A percentile compares a stretch with the other conserved stretches of the same genome.
These are phyloP conservation scores for Patella vulgata DNA, from an alignment of 1,140 invertebrate genomes.

Conservation along the genomic window DNA sequence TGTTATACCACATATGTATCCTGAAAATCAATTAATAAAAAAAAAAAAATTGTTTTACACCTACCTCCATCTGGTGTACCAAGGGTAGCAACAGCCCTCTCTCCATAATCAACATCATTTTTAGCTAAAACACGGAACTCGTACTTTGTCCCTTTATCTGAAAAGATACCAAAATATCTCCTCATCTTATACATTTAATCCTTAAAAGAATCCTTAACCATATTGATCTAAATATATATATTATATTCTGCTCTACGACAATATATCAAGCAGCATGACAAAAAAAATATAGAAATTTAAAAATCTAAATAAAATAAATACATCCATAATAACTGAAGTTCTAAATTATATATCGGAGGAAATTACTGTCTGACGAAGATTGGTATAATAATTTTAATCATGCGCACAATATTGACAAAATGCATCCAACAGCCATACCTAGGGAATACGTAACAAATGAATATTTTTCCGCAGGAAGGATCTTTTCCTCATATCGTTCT, in stretches of 20 bases:
- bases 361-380: no score
- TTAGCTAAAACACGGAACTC: conserved; percentile 93
- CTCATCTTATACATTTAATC: not conserved
- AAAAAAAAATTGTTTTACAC: no score
- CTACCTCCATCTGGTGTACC: conserved; percentile 87
- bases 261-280: no score
- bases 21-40: no score
- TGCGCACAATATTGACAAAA: not conserved
- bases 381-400: not conserved
- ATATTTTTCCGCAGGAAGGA: conserved; percentile 69
- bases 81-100: conserved; percentile 88
- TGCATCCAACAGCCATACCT: conserved; percentile 53
- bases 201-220: not conserved
- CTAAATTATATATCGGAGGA: no score
- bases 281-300: no score
- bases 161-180: conserved; percentile 24
- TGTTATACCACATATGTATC: no score
- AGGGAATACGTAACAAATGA: conserved; percentile 73
- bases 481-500: conserved; percentile 74
- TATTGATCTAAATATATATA: not conserved
- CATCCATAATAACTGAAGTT: no score
- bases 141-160: conserved; percentile 90
- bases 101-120: conserved; percentile 92
- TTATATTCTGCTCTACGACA: not conserved
- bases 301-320: no score